These are phyloP conservation scores for Amphipoea oculea DNA, from an alignment of 2,888 invertebrate genomes.

Conservation along the genomic window DNA sequence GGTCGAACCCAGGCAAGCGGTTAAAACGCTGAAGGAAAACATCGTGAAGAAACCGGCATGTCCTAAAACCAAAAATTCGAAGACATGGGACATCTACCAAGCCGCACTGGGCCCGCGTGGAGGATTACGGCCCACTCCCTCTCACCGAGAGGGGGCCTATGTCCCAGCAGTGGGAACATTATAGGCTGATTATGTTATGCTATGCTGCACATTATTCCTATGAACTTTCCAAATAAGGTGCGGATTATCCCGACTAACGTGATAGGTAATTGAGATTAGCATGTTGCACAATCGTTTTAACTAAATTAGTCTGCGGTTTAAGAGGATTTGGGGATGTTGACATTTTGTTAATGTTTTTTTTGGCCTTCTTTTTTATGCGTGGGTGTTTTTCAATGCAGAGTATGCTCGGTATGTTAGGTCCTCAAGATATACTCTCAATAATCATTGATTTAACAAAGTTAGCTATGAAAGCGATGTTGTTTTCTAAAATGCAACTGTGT, in stretches of 20 bases:
- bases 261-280: conserved; percentile 14
- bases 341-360: background rate
- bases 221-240: conserved; percentile 53
- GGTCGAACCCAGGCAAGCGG: background rate
- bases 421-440: background rate
- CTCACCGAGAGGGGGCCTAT: too few relatives aligned
- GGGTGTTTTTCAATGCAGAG: background rate
- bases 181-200: background rate
- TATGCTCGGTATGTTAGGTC: background rate
- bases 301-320: background rate
- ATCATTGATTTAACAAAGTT: background rate
- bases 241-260: conserved; percentile 37
- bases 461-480: too few relatives aligned
- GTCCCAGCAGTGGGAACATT: background rate
- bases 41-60: background rate
- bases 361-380: background rate
- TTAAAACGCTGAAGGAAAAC: background rate
- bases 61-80: background rate
- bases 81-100: background rate
- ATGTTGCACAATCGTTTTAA: conserved; percentile 8
- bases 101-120: background rate
- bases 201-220: conserved; percentile 39
- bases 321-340: conserved; percentile 14
- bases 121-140: too few relatives aligned
- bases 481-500: background rate